phyloP scores from a whole-genome alignment of 2,888 invertebrate species.

The Rhogogaster chlorosoma region DNA sequence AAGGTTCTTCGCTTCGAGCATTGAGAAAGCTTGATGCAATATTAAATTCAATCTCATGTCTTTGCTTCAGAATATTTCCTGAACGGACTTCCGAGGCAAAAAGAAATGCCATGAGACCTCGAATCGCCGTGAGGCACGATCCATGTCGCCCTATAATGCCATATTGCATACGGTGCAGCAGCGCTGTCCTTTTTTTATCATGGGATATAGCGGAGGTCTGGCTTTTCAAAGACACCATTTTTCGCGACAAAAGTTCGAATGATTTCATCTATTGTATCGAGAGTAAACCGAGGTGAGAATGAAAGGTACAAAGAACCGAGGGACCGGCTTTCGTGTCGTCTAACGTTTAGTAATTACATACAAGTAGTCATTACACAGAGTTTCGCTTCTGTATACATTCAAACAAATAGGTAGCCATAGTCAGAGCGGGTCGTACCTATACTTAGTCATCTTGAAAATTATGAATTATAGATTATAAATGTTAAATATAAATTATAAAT shows the following conservation, averaged over 20 bases:
- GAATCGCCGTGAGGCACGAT: not conserved
- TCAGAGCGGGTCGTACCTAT: not conserved
- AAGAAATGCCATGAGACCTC: not conserved
- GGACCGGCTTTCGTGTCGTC: not conserved
- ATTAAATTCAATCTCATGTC: conserved; percentile 43
- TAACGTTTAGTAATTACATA: conserved; percentile 6
- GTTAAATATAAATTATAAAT: too few species aligned
- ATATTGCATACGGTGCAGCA: not conserved
- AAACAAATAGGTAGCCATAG: not conserved
- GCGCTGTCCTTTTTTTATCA: not conserved
- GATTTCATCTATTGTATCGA: not conserved
- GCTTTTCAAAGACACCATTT: not conserved
- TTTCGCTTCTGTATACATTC: not conserved
- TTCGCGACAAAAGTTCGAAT: not conserved
- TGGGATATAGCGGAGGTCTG: not conserved
- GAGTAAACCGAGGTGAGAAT: not conserved
- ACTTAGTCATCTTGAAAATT: too few species aligned
- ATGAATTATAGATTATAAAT: too few species aligned
- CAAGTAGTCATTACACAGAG: not conserved
- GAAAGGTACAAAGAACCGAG: not conserved
- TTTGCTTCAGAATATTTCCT: not conserved
- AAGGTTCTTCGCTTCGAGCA: not conserved
- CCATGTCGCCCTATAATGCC: not conserved
- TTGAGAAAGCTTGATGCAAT: conserved; percentile 35
- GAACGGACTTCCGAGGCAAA: not conserved